These are phyloP conservation scores for Apis cerana DNA, from an alignment of 1,140 invertebrate species.

Conservation along the genomic window DNA sequence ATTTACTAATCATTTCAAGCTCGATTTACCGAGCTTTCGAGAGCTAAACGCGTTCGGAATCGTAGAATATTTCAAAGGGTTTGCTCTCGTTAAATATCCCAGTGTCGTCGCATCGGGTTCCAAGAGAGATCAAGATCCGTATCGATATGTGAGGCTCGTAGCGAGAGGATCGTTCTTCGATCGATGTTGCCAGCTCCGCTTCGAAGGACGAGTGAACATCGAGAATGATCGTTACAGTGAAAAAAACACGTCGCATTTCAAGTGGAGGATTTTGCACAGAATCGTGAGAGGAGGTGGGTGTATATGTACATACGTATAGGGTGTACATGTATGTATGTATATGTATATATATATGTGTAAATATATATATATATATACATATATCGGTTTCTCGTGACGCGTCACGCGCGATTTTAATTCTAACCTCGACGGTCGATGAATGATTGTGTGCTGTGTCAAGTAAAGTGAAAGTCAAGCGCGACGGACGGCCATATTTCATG, in stretches of 20 bases:
- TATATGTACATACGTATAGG: not conserved
- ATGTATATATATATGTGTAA: not conserved
- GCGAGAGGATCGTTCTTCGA: conserved; percentile 47
- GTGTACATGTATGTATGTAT: not conserved
- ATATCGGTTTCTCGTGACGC: conserved; percentile 47
- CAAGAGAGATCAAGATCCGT: not conserved
- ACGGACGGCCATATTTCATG: conserved; percentile 62
- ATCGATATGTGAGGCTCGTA: conserved; percentile 11
- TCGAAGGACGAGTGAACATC: conserved; percentile 20
- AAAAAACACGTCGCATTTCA: conserved; percentile 13
- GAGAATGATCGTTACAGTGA: conserved; percentile 51
- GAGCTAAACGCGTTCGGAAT: not conserved
- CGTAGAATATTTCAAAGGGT: not conserved
- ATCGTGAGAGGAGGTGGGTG: conserved; percentile 7
- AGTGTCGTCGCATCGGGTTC: not conserved
- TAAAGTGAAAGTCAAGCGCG: conserved; percentile 68
- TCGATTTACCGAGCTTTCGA: not conserved
- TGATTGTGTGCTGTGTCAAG: conserved; percentile 68
- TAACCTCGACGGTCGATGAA: conserved; percentile 51
- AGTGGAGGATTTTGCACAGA: conserved; percentile 18
- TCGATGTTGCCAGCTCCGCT: not conserved
- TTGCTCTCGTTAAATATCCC: not conserved
- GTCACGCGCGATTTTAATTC: conserved; percentile 38
- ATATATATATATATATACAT: not conserved
- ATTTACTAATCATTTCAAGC: not conserved